Base-by-base conservation (phyloP, 2,888 invertebrate genomes). In the Sarcophaga subvicina region DNA sequence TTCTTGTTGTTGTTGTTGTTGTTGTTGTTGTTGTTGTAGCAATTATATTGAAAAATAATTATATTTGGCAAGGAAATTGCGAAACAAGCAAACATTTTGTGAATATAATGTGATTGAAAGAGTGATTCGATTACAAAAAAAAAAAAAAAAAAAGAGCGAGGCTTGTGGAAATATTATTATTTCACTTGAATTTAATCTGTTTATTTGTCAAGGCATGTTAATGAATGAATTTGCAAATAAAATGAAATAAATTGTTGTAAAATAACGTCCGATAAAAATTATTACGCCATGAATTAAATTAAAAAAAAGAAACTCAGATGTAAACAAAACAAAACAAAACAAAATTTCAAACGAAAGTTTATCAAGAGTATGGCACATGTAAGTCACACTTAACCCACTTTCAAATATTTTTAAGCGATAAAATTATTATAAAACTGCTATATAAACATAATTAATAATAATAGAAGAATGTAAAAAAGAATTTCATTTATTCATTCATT, bases 311-410 rank as follows among this genome's bases (percentile, higher is more conserved):
- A 8, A 5, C n/a, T 67, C 37, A n/a, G 17, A 10, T 62, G 12
- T 25, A n/a, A 20, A 14, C 49, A 17, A 27, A 64, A 8, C 37
- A 17, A 27, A 64, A 8, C 37, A 37, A 5, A 4, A 27, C 4
- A 37, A 37, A 72, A 22, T 25, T 2, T 69, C 0, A 37, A 45
- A 45, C 11, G 20, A 66, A 22, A 67, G 22, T 66, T n/a, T 22
- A 20, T 8, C 2, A 73, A 77, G 64, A 76, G 64, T 71, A 77
- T 82, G 82, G 76, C 22, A 77, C 71, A 77, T 82, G 82, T 77
- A n/a, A 27, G 47, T 77, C 77, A 77, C 71, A 77, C 71, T 83
- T 77, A 47, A 77, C 22, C 71, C 59, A 71, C 27, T 47, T 71
- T 60, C 54, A 54, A 14, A 14, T 54, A 14, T 37, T 8, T 22